phyloP scores from a whole-genome alignment of 2,888 invertebrate species.

The Oscheius sp. region DNA sequence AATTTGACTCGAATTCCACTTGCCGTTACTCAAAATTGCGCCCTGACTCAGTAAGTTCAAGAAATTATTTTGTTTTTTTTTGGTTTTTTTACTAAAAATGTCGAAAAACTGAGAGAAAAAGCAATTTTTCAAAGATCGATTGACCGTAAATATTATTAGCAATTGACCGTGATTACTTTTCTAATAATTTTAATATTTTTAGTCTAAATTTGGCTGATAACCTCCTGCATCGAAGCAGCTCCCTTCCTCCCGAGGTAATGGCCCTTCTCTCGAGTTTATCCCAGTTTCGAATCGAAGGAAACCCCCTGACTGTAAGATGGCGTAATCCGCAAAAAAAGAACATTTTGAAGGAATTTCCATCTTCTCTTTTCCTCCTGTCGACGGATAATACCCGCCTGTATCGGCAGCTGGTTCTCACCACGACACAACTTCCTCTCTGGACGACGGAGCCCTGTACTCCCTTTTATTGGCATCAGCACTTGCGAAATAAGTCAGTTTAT shows the following conservation, averaged over 20 bases:
- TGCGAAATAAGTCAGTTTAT: conserved; percentile 54
- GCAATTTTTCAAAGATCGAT: too few species aligned
- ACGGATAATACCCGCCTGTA: conserved; percentile 53
- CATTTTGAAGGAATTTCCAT: conserved; percentile 55
- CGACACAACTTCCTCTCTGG: conserved; percentile 67
- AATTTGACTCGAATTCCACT: conserved; percentile 63
- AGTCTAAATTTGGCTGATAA: conserved; percentile 49
- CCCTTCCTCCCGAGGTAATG: conserved; percentile 56
- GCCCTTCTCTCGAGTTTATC: conserved; percentile 52
- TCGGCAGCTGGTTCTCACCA: conserved; percentile 49
- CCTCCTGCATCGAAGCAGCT: conserved; percentile 46
- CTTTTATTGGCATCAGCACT: conserved; percentile 65
- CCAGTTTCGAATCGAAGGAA: conserved; percentile 58
- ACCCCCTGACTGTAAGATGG: conserved; percentile 53
- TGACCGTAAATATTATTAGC: too few species aligned
- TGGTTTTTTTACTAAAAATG: conserved; percentile 8
- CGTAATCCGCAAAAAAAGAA: neutral
- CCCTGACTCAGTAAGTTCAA: conserved; percentile 50
- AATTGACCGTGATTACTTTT: too few species aligned
- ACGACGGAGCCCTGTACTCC: conserved; percentile 65
- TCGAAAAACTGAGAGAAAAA: too few species aligned
- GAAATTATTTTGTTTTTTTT: neutral
- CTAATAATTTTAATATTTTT: neutral
- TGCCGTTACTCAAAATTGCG: conserved; percentile 65
- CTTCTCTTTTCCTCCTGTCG: conserved; percentile 55